Percentiles rank a stretch among this genome's conserved stretches.
Conservation (phyloP, 2,797 vertebrate species). For the Buceros bicornis region DNA sequence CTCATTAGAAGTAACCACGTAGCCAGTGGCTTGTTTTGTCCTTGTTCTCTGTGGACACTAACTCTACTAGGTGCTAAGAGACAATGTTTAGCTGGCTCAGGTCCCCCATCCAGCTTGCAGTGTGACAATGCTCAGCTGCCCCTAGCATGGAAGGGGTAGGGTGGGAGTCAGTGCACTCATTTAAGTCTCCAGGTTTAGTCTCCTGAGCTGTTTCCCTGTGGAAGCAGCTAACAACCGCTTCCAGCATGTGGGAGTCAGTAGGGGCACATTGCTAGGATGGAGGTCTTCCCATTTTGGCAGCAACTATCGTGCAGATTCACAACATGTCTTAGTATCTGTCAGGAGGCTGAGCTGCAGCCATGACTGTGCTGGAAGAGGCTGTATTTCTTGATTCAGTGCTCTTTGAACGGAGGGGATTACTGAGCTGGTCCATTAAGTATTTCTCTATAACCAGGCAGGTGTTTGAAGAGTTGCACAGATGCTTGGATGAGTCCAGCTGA, state of each 20-base stretch:
- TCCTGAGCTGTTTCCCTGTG: neutral
- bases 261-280: neutral
- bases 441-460: neutral
- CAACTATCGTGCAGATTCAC: neutral
- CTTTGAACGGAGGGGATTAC: neutral
- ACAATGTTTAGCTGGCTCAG: accelerated
- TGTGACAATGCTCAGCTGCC: neutral
- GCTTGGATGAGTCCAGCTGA: neutral
- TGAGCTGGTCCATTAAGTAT: neutral
- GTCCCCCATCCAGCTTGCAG: neutral
- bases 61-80: neutral
- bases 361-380: neutral
- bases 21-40: neutral
- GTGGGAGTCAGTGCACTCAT: neutral
- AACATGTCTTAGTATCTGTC: neutral
- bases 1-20: neutral
- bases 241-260: neutral
- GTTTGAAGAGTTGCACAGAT: neutral
- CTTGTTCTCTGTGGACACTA: neutral
- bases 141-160: accelerated
- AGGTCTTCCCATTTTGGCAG: neutral
- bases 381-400: neutral
- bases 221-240: neutral
- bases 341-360: neutral
- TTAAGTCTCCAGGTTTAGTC: neutral